These are phyloP conservation scores for Saturnia japonica DNA, from an alignment of 2,888 invertebrate species.

Conservation along the genomic window DNA sequence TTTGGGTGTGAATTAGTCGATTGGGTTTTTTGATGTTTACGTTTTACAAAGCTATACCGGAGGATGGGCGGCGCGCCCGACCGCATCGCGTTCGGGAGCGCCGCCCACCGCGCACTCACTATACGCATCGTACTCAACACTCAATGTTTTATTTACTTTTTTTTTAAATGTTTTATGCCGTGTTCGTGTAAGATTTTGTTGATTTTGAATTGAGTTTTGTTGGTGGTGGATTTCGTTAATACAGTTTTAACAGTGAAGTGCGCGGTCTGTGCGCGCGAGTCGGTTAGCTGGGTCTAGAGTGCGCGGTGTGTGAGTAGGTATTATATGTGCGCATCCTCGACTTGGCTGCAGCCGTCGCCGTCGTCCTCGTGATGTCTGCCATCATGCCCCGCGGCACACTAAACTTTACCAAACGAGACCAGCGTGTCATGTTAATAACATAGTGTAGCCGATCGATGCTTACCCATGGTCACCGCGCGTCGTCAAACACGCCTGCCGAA, in stretches of 20 bases:
- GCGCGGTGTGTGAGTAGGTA: constrained; percentile 72
- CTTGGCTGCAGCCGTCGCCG: constrained; percentile 39
- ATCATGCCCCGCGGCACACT: constrained; percentile 23
- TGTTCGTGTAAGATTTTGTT: constrained; percentile 80
- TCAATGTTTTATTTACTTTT: constrained; percentile 73
- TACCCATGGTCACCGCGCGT: constrained; percentile 52
- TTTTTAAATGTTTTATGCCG: constrained; percentile 78
- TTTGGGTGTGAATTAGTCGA: constrained; percentile 82
- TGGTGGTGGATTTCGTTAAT: constrained; percentile 83
- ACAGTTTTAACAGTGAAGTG: constrained; percentile 65
- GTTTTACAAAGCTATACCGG: constrained; percentile 75
- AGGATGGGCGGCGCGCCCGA: constrained; percentile 72
- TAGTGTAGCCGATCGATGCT: constrained; percentile 50
- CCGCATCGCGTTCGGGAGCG: constrained; percentile 54
- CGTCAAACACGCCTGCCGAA: constrained; percentile 48
- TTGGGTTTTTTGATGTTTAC: constrained; percentile 82
- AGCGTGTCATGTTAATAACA: constrained; percentile 31
- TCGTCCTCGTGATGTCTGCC: constrained; percentile 49
- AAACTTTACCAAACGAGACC: constrained; percentile 21
- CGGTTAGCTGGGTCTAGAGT: constrained; percentile 45
- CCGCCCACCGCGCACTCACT: constrained; percentile 73
- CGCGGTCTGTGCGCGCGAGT: constrained; percentile 38
- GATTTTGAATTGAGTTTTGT: constrained; percentile 79
- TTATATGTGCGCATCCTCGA: constrained; percentile 62
- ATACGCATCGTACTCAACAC: constrained; percentile 79